Evolutionary conservation across 2,113 vertebrate species (phyloP).

Genomic region (Colaptes auratus): DNA sequence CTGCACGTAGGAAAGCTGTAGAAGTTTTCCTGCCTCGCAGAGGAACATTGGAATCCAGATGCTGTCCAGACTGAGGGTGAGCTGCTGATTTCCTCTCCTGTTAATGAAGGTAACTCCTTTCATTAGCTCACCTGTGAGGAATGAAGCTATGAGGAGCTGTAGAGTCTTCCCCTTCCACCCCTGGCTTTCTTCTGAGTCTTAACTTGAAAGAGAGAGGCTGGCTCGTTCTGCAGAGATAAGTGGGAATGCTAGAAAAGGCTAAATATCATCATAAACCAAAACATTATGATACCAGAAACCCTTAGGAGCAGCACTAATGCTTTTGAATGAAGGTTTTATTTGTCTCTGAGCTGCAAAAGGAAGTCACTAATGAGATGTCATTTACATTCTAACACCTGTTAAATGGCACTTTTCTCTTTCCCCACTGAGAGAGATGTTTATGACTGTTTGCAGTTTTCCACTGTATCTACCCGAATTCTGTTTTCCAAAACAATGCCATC

Average conservation of each 20-base stretch:
- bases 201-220: constrained; percentile 64
- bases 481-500: constrained; percentile 76
- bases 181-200: constrained; percentile 48
- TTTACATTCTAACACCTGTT: constrained; percentile 87
- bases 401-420: constrained; percentile 84
- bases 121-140: neutral
- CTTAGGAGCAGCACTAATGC: constrained; percentile 80
- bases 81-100: neutral
- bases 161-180: neutral
- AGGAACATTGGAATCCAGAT: neutral
- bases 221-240: constrained; percentile 76
- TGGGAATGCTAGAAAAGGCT: constrained; percentile 69
- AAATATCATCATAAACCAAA: constrained; percentile 81
- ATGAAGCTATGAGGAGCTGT: neutral
- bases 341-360: constrained; percentile 79
- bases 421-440: constrained; percentile 83
- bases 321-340: constrained; percentile 84
- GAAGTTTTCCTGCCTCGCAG: neutral
- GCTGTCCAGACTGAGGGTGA: neutral
- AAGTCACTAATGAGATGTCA: constrained; percentile 85
- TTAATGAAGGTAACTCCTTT: neutral
- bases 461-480: constrained; percentile 78
- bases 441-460: constrained; percentile 81
- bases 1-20: neutral
- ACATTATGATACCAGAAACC: constrained; percentile 79